Evolutionary conservation across 2,888 invertebrate species (phyloP).

Genomic region (Mythimna vitellina): DNA sequence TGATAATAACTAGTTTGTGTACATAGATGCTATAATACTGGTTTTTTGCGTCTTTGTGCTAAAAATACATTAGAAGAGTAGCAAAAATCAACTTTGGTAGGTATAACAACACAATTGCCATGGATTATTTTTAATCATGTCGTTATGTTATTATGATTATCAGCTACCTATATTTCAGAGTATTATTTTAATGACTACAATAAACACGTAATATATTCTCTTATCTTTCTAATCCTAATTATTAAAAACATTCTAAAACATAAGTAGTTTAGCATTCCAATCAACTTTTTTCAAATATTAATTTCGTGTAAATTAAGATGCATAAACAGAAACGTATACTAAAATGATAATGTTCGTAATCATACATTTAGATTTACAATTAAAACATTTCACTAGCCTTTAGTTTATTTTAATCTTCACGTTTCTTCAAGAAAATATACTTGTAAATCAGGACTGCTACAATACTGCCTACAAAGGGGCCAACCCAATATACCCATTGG

Average conservation of each 20-base stretch:
- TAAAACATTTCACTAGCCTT: not conserved
- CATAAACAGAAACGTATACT: not conserved
- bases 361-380: not conserved
- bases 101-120: not conserved
- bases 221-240: not conserved
- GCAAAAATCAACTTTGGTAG: not conserved
- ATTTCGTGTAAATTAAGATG: conserved; percentile 1
- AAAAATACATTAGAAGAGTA: not conserved
- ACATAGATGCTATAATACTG: not conserved
- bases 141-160: conserved; percentile 1
- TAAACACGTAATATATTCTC: not conserved
- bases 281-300: not conserved
- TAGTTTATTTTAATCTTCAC: conserved; percentile 8
- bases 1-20: not conserved
- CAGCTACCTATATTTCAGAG: conserved; percentile 17
- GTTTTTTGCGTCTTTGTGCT: not conserved
- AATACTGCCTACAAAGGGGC: conserved; percentile 86
- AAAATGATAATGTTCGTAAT: not conserved
- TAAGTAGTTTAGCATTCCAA: not conserved
- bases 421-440: conserved; percentile 70
- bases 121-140: conserved; percentile 12
- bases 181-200: conserved; percentile 30
- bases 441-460: conserved; percentile 78
- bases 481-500: conserved; percentile 94
- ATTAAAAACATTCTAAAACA: not conserved